Percentiles rank a stretch among this genome's conserved stretches.
These are phyloP conservation scores for Anthoptus insignis DNA, from an alignment of 2,888 invertebrate genomes.

Conservation along the genomic window DNA sequence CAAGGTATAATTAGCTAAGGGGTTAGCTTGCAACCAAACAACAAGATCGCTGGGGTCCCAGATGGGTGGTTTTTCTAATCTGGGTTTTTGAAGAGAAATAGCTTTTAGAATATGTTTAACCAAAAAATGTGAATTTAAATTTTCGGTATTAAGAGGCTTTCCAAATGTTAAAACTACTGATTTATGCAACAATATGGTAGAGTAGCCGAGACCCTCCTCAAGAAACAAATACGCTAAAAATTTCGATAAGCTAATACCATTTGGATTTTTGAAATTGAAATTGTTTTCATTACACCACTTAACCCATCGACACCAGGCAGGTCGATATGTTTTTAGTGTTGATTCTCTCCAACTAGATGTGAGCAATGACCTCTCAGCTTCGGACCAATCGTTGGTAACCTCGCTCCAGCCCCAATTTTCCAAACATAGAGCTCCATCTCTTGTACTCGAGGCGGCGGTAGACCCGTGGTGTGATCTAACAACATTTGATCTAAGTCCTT, in stretches of 20 bases:
- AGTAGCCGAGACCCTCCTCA: constrained; percentile 21
- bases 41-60: constrained; percentile 36
- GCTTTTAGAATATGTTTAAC: constrained; percentile 41
- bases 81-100: constrained; percentile 26
- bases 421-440: constrained; percentile 40
- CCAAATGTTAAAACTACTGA: constrained; percentile 37
- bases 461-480: constrained; percentile 35
- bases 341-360: constrained; percentile 10
- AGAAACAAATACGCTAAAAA: constrained; percentile 26
- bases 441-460: constrained; percentile 37
- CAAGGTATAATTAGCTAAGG: background rate
- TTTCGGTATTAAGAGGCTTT: constrained; percentile 1
- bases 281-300: constrained; percentile 6
- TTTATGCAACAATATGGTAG: constrained; percentile 34
- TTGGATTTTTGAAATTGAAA: background rate
- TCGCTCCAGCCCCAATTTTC: constrained; percentile 42
- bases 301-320: constrained; percentile 8
- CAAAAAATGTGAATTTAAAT: constrained; percentile 24
- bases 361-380: constrained; percentile 2
- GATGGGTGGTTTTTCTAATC: constrained; percentile 15
- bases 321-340: constrained; percentile 12
- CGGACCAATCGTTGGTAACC: constrained; percentile 24
- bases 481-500: constrained; percentile 31
- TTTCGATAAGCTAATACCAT: constrained; percentile 16
- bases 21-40: constrained; percentile 14